Percentiles rank a stretch among this genome's conserved stretches.
Evolutionary conservation across 53 echinoderm and acorn worm genomes (phyloP).

Genomic region (Glandiceps talaboti): DNA sequence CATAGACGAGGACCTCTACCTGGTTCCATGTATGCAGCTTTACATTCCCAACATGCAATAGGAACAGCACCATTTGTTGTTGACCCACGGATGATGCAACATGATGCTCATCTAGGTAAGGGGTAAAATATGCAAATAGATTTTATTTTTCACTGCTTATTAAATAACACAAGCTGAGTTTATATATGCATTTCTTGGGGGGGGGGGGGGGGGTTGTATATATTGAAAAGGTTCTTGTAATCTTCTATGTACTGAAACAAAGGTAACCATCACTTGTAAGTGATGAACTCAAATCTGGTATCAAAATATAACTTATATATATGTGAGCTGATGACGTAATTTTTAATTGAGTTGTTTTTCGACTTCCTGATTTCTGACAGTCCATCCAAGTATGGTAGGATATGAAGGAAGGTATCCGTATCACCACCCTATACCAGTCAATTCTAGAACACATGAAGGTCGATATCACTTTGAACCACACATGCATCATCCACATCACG

Average conservation of each 20-base stretch:
- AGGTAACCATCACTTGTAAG: no score
- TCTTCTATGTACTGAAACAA: no score
- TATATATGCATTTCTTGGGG: no score
- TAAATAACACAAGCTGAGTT: no score
- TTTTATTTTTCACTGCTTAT: no score
- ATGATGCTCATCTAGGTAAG: constrained; percentile 22
- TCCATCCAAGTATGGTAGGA: constrained; percentile 24
- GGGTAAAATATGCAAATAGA: no score
- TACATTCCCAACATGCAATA: constrained; percentile 24
- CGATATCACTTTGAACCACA: constrained; percentile 85
- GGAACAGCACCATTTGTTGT: constrained; percentile 15
- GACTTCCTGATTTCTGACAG: neutral
- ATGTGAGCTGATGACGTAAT: no score
- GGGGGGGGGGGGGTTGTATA: no score
- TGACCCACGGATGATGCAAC: constrained; percentile 12
- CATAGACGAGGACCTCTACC: constrained; percentile 8
- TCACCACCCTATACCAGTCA: constrained; percentile 88
- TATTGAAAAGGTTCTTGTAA: no score
- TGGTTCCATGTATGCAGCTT: constrained; percentile 1
- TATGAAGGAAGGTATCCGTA: constrained; percentile 54
- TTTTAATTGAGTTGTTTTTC: no score
- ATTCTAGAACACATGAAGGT: constrained; percentile 88
- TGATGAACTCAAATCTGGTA: no score
- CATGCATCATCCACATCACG: constrained; percentile 80
- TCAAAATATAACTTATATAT: no score